Base-by-base conservation (phyloP, 2,113 vertebrate genomes). In the Eulacestoma nigropectus region DNA sequence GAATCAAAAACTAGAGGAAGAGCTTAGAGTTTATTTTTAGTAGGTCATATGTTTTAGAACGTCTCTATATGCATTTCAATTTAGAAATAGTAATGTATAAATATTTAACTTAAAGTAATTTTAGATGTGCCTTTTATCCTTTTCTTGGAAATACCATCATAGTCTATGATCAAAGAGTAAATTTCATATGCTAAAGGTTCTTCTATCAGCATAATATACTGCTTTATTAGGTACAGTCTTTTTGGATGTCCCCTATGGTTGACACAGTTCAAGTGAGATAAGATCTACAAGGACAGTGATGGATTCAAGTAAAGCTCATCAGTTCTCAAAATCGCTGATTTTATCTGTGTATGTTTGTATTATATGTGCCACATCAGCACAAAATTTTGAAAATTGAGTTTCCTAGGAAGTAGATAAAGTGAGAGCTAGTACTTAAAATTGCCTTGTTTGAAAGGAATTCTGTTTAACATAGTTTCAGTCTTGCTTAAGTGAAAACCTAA, bases 1-100 rank as follows among this genome's bases (percentile, higher is more conserved):
- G 46, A 93, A 15, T 82, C 25, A 82, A 76, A 95, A 56, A 53
- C 49, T 73, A 76, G 20, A 69, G 75, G 55, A 87, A 89, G 50
- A 87, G 30, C 67, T 68, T 73, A 20, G 15, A 49, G 46, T 83
- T 92, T 86, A 78, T 89, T 90, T 96, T 89, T 69, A 87, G 70
- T 73, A 70, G 46, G 42, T 93, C 29, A 10, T 92, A 49, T 84
- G 37, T 82, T 92, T 87, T 82, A 85, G 72, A 92, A 65, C 23
- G 53, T 75, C 23, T 87, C 52, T 82, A 12, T 70, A 30, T 67
- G 59, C 13, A 39, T 78, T 85, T 87, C n/a, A 89, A 30, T 89
- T 95, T 94, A 83, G 87, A 95, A 89, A 83, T 87, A 56, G 55
- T 86, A 77, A 77, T 60, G 41, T 90, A 74, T 84, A 90, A 95